Base-by-base conservation (phyloP, 2,113 vertebrate genomes). In the Caretta caretta region DNA sequence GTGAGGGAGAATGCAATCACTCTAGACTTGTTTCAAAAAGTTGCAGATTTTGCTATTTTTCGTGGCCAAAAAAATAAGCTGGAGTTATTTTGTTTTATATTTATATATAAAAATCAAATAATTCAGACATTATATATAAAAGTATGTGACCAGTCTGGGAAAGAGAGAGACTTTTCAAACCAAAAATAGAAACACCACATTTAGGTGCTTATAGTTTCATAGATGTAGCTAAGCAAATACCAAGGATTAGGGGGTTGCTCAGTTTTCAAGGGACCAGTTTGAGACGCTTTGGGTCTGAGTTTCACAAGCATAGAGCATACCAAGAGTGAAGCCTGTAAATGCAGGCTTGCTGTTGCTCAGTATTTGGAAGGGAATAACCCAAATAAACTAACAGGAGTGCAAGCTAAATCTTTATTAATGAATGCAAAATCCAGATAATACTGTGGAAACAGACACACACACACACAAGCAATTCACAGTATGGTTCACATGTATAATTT, bases 21-120 rank as follows among this genome's bases (percentile, higher is more conserved):
- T 62, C 2, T 14, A 84, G 48, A 76, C 3, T 62, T 75, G 31
- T 5, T 79, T 79, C 50, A 8, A 7, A 53, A 93, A 75, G 38
- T 57, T 95, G 88, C 49, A 93, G 35, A n/a, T 83, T 81, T 87
- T 83, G 46, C 31, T n/a, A 3, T 69, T n/a, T 69, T 35, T 90
- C 3, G 35, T 4, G 83, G 35, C 25, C 83, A 54, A 95, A 90
- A 75, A 75, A 4, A 1, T 85, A 6, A n/a, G n/a, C 17, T 14
- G 13, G 35, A 65, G 31, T 65, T 65, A 65, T 65, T 65, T 65
- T 16, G 14, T 35, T 80, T 88, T 91, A 83, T 83, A 79, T 2
- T 65, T 62, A 83, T 12, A 59, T 1, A 4, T n/a, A 54, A 81
- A 94, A 65, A 1, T 85, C 12, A 65, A 93, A 85, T 29, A 82